Evolutionary conservation across 2,113 vertebrate species (phyloP), one percentile per base, ranked within the genome.

Genomic region (Aplodontia rufa): DNA sequence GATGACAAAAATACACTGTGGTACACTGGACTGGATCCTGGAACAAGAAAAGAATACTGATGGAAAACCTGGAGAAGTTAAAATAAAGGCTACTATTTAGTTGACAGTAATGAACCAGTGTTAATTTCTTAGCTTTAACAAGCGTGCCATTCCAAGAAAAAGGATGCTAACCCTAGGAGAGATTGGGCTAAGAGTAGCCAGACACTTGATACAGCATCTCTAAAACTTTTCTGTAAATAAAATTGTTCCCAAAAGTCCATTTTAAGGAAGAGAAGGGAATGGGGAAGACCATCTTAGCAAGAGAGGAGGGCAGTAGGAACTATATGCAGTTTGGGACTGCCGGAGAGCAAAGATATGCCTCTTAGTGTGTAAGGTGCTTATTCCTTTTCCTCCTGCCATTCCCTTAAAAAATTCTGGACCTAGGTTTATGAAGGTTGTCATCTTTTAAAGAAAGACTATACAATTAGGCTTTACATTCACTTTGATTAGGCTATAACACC

Each of bases 111-210:
- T 45, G 10, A 28, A 35, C 30, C 7, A 35, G 2, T 62, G 42
- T 79, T 88, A 55, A 81, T 66, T 69, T 95, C 62, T 80, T 42
- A 93, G 60, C 78, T 89, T 51, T 66, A 83, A 84, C n/a, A 64
- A 81, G 66, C 22, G 10, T 71, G 58, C 26, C 17, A 85, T 11
- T 40, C 53, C 4, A 62, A 76, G 37, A 88, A 42, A 84, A 75
- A n/a, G 26, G 26, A 84, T 26, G 51, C 53, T 37, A 55, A 86
- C 62, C 6, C 53, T n/a, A 80, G 47, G 20, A 17, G 53, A n/a
- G 85, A 87, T 14, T 49, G 72, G 35, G 32, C 47, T 32, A 62
- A n/a, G 9, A 71, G n/a, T n/a, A 68, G 28, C 26, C 0, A 53
- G 11, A 37, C 45, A 76, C 55, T 80, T 28, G 40, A 9, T 71